Conservation (phyloP, 2,113 vertebrate genomes). For the Muntiacus reevesi region DNA sequence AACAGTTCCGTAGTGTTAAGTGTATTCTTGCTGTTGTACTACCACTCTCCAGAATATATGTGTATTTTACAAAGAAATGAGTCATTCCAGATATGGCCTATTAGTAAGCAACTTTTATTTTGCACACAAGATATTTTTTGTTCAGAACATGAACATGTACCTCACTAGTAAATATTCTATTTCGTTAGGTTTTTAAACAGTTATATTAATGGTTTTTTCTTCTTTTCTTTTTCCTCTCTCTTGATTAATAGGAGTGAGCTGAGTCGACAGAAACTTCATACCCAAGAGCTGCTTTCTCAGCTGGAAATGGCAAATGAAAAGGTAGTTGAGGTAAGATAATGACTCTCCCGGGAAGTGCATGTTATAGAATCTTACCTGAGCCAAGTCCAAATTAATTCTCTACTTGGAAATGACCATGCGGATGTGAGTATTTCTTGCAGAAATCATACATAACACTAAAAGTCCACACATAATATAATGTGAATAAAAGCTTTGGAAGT, state of each 20-base stretch:
- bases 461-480: neutral
- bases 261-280: slow-evolving; percentile 88
- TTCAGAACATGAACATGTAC: neutral
- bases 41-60: neutral
- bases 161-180: slow-evolving; percentile 16
- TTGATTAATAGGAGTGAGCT: slow-evolving; percentile 86
- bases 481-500: slow-evolving; percentile 4
- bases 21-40: neutral
- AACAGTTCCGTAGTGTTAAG: neutral
- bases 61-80: neutral
- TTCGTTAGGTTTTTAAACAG: slow-evolving; percentile 21
- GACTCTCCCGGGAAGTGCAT: neutral
- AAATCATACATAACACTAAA: slow-evolving; percentile 7
- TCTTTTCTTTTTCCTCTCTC: neutral
- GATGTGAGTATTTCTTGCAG: slow-evolving; percentile 3
- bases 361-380: slow-evolving; percentile 27
- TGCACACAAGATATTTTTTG: neutral
- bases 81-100: neutral
- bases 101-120: slow-evolving; percentile 8
- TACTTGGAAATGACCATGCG: slow-evolving; percentile 27
- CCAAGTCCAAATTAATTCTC: slow-evolving; percentile 41
- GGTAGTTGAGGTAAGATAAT: slow-evolving; percentile 86
- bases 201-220: slow-evolving; percentile 34
- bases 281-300: slow-evolving; percentile 87
- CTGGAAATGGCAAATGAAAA: slow-evolving; percentile 87